Percentiles rank a stretch among this genome's conserved stretches.
Evolutionary conservation across 2,888 invertebrate species (phyloP).

Genomic region (Ormyrus thymus): DNA sequence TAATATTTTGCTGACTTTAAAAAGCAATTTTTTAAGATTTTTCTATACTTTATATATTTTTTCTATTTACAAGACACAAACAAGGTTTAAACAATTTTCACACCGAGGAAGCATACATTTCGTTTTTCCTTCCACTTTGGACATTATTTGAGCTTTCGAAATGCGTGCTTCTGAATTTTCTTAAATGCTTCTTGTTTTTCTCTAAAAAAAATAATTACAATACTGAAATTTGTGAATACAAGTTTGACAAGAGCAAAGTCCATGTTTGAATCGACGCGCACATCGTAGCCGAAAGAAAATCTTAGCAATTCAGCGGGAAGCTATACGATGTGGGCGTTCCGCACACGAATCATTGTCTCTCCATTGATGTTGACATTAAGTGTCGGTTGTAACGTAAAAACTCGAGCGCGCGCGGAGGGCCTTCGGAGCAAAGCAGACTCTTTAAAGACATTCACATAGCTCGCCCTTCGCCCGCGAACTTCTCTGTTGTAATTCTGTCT

Average conservation of each 20-base stretch:
- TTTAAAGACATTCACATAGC: not conserved
- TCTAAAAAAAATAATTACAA: conserved; percentile 29
- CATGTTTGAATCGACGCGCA: conserved; percentile 34
- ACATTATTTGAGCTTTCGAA: not conserved
- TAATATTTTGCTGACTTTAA: conserved; percentile 34
- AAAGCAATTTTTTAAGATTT: conserved; percentile 1
- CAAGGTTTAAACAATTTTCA: conserved; percentile 43
- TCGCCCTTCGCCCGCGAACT: conserved; percentile 9
- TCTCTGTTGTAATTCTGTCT: not conserved
- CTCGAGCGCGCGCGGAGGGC: not conserved
- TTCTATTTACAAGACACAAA: conserved; percentile 37
- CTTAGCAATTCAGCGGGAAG: not conserved
- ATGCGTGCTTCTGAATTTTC: conserved; percentile 23
- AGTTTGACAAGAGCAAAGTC: conserved; percentile 41
- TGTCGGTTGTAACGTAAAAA: conserved; percentile 37
- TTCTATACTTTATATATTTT: conserved; percentile 18
- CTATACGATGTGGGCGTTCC: conserved; percentile 13
- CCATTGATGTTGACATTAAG: conserved; percentile 32
- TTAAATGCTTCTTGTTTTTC: conserved; percentile 38
- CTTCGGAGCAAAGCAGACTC: not conserved
- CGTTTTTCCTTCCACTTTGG: not conserved
- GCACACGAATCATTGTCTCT: conserved; percentile 44
- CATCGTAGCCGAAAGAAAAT: not conserved
- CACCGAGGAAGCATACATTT: conserved; percentile 36
- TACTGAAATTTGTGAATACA: not conserved